Conservation (phyloP, 2,113 vertebrate species). For the Petaurus breviceps region DNA sequence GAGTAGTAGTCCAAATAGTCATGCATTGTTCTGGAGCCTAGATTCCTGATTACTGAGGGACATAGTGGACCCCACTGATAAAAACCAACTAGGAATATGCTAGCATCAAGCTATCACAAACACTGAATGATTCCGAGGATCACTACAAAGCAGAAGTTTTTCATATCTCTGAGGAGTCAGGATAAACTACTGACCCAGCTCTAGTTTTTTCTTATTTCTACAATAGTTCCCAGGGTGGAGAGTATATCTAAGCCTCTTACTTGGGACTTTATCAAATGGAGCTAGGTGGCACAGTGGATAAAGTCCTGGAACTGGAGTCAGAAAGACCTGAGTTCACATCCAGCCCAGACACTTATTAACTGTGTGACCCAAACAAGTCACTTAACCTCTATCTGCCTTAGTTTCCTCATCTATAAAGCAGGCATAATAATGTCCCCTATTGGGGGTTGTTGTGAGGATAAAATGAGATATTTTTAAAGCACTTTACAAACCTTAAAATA, state of each 20-base stretch:
- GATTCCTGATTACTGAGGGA: background rate
- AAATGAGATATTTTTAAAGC: background rate
- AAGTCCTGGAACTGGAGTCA: background rate
- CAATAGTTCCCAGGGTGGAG: background rate
- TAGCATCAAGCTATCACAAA: background rate
- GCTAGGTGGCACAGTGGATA: background rate
- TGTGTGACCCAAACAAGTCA: background rate
- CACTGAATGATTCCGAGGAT: background rate
- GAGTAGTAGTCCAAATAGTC: background rate
- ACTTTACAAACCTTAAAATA: background rate
- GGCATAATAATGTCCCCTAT: no score
- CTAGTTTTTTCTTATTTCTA: background rate
- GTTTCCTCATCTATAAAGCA: no score
- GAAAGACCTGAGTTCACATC: background rate
- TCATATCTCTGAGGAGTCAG: background rate
- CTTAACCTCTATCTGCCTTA: background rate
- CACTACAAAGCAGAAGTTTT: background rate
- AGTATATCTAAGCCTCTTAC: background rate
- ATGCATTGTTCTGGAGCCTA: background rate
- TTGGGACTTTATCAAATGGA: background rate
- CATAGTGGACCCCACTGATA: background rate
- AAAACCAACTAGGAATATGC: background rate
- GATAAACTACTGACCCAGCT: background rate
- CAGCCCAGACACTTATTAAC: background rate
- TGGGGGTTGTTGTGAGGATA: no score